Base-by-base conservation (phyloP, 2,888 invertebrate genomes). In the Nysson spinosus region DNA sequence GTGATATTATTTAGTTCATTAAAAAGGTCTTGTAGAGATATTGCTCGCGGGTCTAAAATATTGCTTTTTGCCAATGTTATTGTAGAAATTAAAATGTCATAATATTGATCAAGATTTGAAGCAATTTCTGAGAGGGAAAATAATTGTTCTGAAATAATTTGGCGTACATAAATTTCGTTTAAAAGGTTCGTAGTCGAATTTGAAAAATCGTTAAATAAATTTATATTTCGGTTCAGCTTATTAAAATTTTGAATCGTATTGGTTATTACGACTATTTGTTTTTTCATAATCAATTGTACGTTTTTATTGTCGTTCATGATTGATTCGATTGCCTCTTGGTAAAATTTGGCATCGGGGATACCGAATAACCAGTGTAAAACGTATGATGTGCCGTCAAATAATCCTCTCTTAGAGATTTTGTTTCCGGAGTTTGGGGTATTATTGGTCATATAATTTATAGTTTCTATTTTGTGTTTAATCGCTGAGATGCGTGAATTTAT, bases 341-440 rank as follows among this genome's bases (percentile, higher is more conserved):
- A n/a, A 16, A 6, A 52, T 7, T 20, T 16, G 1, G 51, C 30
- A 7, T 42, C 11, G 4, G 34, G 20, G 4, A 4, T 12, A 9
- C 26, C 26, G 1, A 52, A 26, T 16, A 43, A 9, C 19, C 52
- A 32, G 5, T n/a, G 32, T 17, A 42, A 42, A 20, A 22, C 37
- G 26, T 40, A n/a, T 3, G 17, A 22, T 16, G 2, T 9, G 3
- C 22, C 20, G 19, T 32, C 16, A 22, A 40, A 32, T n/a, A 52
- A 34, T 22, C 22, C 42, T 43, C 34, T 52, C 34, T 34, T 52
- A 1, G n/a, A 3, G 16, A 32, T 4, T 11, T 24, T 32, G 5
- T 16, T 30, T 5, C 14, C 12, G 28, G 9, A 1, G n/a, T 12
- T 32, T 4, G 1, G 1, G 17, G 11, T 1, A 6, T 34, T 14